phyloP scores from a whole-genome alignment of 2,888 invertebrate species.

The Metallyticus violacea region DNA sequence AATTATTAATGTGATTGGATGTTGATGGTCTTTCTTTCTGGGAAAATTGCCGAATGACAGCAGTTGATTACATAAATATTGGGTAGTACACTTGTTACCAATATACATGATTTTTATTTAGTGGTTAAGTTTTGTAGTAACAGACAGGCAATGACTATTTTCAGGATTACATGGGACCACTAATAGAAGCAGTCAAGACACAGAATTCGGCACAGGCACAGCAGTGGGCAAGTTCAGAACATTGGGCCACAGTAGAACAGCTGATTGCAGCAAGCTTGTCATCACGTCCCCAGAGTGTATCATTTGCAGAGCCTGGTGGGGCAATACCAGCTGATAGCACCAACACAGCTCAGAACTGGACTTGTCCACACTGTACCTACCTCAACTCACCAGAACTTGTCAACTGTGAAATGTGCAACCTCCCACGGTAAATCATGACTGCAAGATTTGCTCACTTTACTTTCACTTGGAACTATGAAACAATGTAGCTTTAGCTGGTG shows the following conservation, averaged over 20 bases:
- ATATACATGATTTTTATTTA: too few relatives aligned
- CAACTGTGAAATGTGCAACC: constrained; percentile 89
- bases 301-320: constrained; percentile 20
- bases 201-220: constrained; percentile 68
- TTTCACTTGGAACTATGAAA: too few relatives aligned
- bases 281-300: constrained; percentile 36
- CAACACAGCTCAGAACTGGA: constrained; percentile 58
- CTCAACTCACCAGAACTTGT: constrained; percentile 74
- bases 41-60: too few relatives aligned
- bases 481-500: too few relatives aligned
- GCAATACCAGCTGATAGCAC: background rate
- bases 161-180: constrained; percentile 67
- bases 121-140: too few relatives aligned
- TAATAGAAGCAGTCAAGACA: constrained; percentile 72
- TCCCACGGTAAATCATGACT: constrained; percentile 68
- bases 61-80: too few relatives aligned
- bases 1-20: too few relatives aligned
- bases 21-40: too few relatives aligned
- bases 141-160: too few relatives aligned
- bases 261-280: constrained; percentile 60
- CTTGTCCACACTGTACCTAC: constrained; percentile 91
- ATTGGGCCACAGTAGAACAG: constrained; percentile 84
- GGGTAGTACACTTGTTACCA: too few relatives aligned
- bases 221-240: constrained; percentile 77
- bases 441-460: too few relatives aligned